Base-by-base conservation (phyloP, 1,140 invertebrate species). In the Drosophila obscura region DNA sequence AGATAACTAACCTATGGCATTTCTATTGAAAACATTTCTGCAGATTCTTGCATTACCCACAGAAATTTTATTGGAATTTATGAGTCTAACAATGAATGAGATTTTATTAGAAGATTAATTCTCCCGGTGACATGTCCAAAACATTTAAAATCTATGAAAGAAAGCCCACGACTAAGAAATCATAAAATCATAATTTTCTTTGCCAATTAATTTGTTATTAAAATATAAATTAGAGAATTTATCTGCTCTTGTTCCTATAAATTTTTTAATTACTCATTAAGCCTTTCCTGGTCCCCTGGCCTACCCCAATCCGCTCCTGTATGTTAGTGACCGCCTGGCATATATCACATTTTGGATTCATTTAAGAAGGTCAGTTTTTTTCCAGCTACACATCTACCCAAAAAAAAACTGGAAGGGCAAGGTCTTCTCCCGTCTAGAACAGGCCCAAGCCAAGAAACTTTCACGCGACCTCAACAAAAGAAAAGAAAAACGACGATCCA, bases 391-490 rank as follows among this genome's bases (percentile, higher is more conserved):
- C 31, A 9, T 31, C 7, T 26, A 9, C 50, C 5, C 22, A 22
- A 48, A 28, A 26, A 58, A 35, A 69, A 71, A 71, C 67, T 66
- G 67, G 67, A 71, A 69, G 67, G 52, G 67, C 67, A 71, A 69
- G 71, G 71, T 74, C 72, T 74, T 74, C 61, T 26, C 69, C 15
- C 64, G 64, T 71, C 67, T 71, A 76, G 63, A 76, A 75, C 55
- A 56, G 60, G 56, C 49, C 9, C 31, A 19, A 1, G 19, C 19
- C 19, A 9, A 53, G 39, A 60, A 73, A 85, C 77, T 87, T 85
- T 85, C 74, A 41, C 59, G 41, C 4, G n/a, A 56, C 39, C 52
- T 8, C 52, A 48, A 13, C 50, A 60, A 44, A 71, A 43, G 24
- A 61, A 62, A 24, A 35, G 31, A 15, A 58, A n/a, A 48, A 26